phyloP scores from a whole-genome alignment of 1,140 invertebrate species.

The Olivierus martensii region DNA sequence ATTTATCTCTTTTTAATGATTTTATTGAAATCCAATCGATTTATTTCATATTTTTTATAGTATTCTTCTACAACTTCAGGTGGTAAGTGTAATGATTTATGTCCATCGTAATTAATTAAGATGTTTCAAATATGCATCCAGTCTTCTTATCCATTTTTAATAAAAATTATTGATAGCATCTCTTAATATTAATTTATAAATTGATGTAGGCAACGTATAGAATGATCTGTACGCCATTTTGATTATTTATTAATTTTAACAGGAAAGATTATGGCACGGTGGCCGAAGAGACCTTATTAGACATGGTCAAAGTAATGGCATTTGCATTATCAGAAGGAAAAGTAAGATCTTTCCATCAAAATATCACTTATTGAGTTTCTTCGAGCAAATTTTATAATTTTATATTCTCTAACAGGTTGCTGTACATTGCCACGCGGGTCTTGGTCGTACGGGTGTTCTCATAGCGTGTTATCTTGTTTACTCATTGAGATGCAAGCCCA shows the following conservation, averaged over 20 bases:
- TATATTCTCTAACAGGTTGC: constrained; percentile 31
- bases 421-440: constrained; percentile 78
- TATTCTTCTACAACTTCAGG: constrained; percentile 75
- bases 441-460: constrained; percentile 70
- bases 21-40: neutral
- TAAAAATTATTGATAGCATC: no score
- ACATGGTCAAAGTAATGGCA: constrained; percentile 77
- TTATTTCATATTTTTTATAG: constrained; percentile 32
- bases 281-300: constrained; percentile 52
- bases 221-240: no score
- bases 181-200: no score
- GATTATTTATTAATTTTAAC: no score
- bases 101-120: no score
- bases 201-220: no score
- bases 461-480: constrained; percentile 77
- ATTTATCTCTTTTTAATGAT: neutral
- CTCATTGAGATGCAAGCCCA: constrained; percentile 53
- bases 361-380: neutral
- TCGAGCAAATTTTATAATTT: neutral
- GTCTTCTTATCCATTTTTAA: no score
- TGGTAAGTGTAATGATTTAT: constrained; percentile 22
- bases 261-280: constrained; percentile 73
- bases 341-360: constrained; percentile 30
- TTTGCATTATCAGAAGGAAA: constrained; percentile 68
- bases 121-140: no score